Percentiles rank a stretch among this genome's conserved stretches.
These are phyloP conservation scores for Caenorhabditis drosophilae DNA, from an alignment of 2,888 invertebrate species.

Conservation along the genomic window DNA sequence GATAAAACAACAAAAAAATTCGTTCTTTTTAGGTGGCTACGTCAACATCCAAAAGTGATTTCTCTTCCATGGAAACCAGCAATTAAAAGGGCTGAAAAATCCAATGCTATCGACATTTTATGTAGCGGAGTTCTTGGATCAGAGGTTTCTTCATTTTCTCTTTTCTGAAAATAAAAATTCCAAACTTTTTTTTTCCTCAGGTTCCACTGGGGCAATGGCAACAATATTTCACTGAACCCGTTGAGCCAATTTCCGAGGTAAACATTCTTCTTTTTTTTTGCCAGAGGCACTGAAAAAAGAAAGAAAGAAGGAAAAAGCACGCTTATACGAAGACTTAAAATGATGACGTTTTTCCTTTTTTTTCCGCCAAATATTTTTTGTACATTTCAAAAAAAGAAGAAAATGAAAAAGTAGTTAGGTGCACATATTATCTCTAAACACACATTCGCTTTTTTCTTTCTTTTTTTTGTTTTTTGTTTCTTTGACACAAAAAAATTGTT, in stretches of 20 bases:
- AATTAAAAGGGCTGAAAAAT: conserved; percentile 86
- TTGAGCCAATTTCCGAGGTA: conserved; percentile 66
- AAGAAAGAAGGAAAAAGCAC: too few species aligned
- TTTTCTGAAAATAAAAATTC: background rate
- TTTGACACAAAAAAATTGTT: too few species aligned
- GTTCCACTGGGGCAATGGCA: conserved; percentile 59
- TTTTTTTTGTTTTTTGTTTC: too few species aligned
- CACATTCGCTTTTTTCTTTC: too few species aligned
- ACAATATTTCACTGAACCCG: conserved; percentile 63
- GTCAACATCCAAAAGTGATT: conserved; percentile 86
- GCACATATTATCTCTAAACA: too few species aligned
- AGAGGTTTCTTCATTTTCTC: conserved; percentile 39
- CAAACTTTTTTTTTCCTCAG: conserved; percentile 12
- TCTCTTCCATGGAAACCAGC: conserved; percentile 84
- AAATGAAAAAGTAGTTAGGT: too few species aligned
- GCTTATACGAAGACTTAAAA: too few species aligned
- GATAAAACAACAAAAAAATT: too few species aligned
- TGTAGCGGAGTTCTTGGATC: conserved; percentile 63
- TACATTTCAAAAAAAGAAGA: too few species aligned
- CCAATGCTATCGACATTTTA: conserved; percentile 85
- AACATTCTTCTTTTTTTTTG: background rate
- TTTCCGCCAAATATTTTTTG: too few species aligned
- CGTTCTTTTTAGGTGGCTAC: conserved; percentile 84
- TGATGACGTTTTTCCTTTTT: too few species aligned
- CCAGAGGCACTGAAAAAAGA: background rate